phyloP scores from a whole-genome alignment of 2,888 invertebrate species.

The Frankliniella fusca region DNA sequence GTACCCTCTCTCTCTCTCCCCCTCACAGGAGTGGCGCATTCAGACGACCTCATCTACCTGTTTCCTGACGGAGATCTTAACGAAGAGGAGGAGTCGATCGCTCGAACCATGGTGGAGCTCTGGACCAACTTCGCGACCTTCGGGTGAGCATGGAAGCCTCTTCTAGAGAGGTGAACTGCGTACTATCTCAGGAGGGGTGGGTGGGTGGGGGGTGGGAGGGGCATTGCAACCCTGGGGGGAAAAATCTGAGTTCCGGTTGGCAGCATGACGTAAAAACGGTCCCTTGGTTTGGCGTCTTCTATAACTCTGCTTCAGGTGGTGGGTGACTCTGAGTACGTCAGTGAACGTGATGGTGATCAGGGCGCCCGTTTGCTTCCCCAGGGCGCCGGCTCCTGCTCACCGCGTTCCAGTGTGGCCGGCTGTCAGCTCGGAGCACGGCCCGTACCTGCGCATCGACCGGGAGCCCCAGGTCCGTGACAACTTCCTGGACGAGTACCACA shows the following conservation, averaged over 20 bases:
- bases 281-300: too few relatives aligned
- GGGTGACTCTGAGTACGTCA: too few relatives aligned
- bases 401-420: slow-evolving; percentile 39
- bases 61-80: slow-evolving; percentile 50
- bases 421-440: slow-evolving; percentile 40
- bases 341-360: too few relatives aligned
- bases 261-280: too few relatives aligned
- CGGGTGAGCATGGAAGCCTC: too few relatives aligned
- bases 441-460: slow-evolving; percentile 41
- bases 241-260: too few relatives aligned
- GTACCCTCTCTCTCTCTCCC: background rate
- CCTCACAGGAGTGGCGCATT: slow-evolving; percentile 53
- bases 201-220: slow-evolving; percentile 4
- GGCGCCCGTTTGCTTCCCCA: slow-evolving; percentile 33
- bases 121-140: slow-evolving; percentile 49
- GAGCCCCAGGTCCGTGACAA: slow-evolving; percentile 35
- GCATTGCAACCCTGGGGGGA: too few relatives aligned
- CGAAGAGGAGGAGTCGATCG: slow-evolving; percentile 45
- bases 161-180: too few relatives aligned
- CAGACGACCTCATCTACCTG: slow-evolving; percentile 59
- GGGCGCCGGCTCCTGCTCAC: slow-evolving; percentile 38
- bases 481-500: slow-evolving; percentile 40
- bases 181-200: background rate
- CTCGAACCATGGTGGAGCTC: slow-evolving; percentile 50
- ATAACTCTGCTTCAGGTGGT: too few relatives aligned